Evolutionary conservation across 2,888 invertebrate species (phyloP), one percentile per base, ranked within the genome.

Genomic region (Zhengitettix transpicula): DNA sequence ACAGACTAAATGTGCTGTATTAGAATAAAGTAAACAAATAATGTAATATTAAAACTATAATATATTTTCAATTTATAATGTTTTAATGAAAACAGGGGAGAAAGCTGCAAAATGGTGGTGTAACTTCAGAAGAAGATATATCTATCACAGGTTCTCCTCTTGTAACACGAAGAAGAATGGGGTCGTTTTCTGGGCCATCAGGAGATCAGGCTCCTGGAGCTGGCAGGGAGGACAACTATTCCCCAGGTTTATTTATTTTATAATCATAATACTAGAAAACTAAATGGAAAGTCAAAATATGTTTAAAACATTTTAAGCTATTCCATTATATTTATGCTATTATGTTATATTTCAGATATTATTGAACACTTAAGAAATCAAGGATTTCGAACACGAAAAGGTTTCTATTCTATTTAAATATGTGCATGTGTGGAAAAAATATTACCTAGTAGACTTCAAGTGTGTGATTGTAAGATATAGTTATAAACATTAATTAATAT

Each of bases 121-220:
- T 73, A 17, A 77, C 79, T 44, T 78, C 80, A 5, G 83, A 83
- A 59, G 83, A 83, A 66, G 84, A 83, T 62, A 79, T 81, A 60
- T 80, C 81, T 11, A 73, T 78, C 52, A 75, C 79, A 12, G 81
- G 83, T 56, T 86, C 86, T 56, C 87, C 87, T 0, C 81, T 81
- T 11, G 74, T 87, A 42, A 76, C 79, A 8, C 75, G 87, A 64
- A 75, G 84, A 61, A 75, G 85, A 60, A 73, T 85, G 64, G 85
- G 85, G 40, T 85, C 86, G 0, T 83, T 81, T 66, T 80, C 80
- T 60, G 79, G 78, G n/a, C 65, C 64, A 15, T 58, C 62, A 40
- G 65, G 62, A n/a, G 69, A 69, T 40, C 67, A 66, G 47, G 62
- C 64, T 10, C 58, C 63, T 9, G 75, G 58, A 9, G 55, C 58